Evolutionary conservation across 2,888 invertebrate genomes (phyloP).

Genomic region (Amblyjoppa proteus): DNA sequence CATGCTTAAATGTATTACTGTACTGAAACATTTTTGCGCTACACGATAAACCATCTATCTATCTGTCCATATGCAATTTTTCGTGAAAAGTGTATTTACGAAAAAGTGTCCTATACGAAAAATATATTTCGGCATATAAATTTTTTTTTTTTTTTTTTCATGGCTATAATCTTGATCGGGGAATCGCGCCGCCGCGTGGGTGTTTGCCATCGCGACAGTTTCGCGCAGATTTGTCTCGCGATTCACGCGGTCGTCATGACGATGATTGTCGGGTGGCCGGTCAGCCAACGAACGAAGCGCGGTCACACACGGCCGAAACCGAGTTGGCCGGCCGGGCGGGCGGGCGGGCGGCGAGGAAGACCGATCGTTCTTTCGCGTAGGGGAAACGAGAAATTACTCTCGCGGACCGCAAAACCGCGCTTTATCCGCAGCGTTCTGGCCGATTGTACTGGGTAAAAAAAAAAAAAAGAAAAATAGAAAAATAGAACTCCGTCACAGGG

Average conservation of each 20-base stretch:
- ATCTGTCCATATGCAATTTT: too few relatives aligned
- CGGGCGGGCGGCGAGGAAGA: not conserved
- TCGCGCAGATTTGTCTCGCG: constrained; percentile 54
- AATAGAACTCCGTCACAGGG: not conserved
- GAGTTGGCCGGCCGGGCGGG: not conserved
- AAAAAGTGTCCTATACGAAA: too few relatives aligned
- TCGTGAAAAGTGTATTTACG: too few relatives aligned
- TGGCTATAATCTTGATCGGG: not conserved
- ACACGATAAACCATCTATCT: too few relatives aligned
- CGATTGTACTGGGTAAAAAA: not conserved
- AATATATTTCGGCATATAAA: too few relatives aligned
- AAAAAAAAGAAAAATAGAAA: not conserved
- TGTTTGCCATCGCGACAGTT: constrained; percentile 20
- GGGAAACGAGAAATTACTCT: constrained; percentile 53
- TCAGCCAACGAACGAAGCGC: constrained; percentile 52
- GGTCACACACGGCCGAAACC: constrained; percentile 31
- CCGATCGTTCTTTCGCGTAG: constrained; percentile 11
- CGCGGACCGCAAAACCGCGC: constrained; percentile 42
- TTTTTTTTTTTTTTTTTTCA: too few relatives aligned
- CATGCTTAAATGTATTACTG: too few relatives aligned
- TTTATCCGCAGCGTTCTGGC: constrained; percentile 25
- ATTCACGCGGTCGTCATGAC: constrained; percentile 37
- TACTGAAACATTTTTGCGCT: too few relatives aligned
- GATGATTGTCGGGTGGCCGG: constrained; percentile 52
- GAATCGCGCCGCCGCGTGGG: not conserved